Evolutionary conservation across 2,797 vertebrate species (phyloP).

Genomic region (Discoglossus pictus): DNA sequence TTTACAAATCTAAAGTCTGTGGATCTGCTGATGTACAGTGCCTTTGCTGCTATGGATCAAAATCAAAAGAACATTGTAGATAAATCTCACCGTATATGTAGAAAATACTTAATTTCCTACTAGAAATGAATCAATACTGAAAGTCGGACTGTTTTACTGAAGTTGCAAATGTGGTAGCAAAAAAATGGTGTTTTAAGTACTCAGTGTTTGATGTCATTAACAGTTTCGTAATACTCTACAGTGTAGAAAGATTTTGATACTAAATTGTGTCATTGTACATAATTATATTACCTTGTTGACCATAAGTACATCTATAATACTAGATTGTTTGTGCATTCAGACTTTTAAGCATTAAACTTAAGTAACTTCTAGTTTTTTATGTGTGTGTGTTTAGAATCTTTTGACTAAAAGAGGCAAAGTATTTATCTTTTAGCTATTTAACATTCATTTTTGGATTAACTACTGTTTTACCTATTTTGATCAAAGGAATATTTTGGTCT

Average conservation of each 20-base stretch:
- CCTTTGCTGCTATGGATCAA: conserved; percentile 88
- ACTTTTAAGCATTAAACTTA: conserved; percentile 84
- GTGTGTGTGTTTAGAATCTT: neutral
- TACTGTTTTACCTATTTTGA: too few species aligned
- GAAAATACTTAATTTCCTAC: conserved; percentile 82
- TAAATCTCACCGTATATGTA: conserved; percentile 82
- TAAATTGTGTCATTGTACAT: conserved; percentile 84
- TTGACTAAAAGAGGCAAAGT: too few species aligned
- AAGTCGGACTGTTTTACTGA: conserved; percentile 78
- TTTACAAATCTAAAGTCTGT: conserved; percentile 79
- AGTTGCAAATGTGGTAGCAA: conserved; percentile 82
- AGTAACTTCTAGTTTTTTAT: conserved; percentile 70
- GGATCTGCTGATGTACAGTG: conserved; percentile 87
- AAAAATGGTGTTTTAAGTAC: conserved; percentile 79
- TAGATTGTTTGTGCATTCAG: conserved; percentile 84
- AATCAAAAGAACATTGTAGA: conserved; percentile 83
- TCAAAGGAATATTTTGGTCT: conserved; percentile 32
- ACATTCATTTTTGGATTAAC: too few species aligned
- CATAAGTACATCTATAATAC: conserved; percentile 79
- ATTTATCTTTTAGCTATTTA: too few species aligned
- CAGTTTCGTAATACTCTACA: conserved; percentile 80
- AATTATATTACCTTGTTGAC: conserved; percentile 80
- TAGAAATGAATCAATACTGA: conserved; percentile 82
- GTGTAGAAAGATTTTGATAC: conserved; percentile 85
- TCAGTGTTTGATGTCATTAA: conserved; percentile 84